phyloP scores from a whole-genome alignment of 2,888 invertebrate species.

The Notodromas monacha region DNA sequence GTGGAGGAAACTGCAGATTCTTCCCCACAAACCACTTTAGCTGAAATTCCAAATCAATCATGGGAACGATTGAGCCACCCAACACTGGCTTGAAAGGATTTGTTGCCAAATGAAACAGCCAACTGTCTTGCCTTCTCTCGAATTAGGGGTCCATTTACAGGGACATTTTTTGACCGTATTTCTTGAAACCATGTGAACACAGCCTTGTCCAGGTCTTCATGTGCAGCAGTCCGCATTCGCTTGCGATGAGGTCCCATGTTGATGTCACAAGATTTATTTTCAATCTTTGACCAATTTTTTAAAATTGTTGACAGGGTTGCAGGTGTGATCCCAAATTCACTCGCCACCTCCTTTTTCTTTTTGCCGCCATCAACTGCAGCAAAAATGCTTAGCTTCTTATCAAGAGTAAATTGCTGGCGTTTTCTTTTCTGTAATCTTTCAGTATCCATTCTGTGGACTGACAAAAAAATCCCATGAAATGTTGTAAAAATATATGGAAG shows the following conservation, averaged over 20 bases:
- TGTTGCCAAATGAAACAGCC: neutral
- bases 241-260: slow-evolving; percentile 2
- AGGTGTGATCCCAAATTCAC: neutral
- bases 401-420: slow-evolving; percentile 4
- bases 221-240: neutral
- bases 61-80: slow-evolving; percentile 1
- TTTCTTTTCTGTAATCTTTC: neutral
- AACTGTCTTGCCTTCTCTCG: slow-evolving; percentile 1
- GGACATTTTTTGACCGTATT: slow-evolving; percentile 1
- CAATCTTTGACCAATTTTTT: slow-evolving; percentile 4
- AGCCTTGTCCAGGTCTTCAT: slow-evolving; percentile 1
- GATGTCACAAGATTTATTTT: neutral
- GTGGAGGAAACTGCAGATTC: neutral
- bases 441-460: neutral
- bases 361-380: slow-evolving; percentile 1
- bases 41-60: slow-evolving; percentile 1
- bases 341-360: slow-evolving; percentile 1
- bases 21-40: neutral
- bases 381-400: neutral
- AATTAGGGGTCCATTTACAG: slow-evolving; percentile 1
- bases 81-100: neutral
- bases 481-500: no score
- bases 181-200: slow-evolving; percentile 1
- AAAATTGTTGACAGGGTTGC: neutral
- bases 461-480: no score